Evolutionary conservation across 2,797 vertebrate species (phyloP).

Genomic region (Sebastes matsubarae): DNA sequence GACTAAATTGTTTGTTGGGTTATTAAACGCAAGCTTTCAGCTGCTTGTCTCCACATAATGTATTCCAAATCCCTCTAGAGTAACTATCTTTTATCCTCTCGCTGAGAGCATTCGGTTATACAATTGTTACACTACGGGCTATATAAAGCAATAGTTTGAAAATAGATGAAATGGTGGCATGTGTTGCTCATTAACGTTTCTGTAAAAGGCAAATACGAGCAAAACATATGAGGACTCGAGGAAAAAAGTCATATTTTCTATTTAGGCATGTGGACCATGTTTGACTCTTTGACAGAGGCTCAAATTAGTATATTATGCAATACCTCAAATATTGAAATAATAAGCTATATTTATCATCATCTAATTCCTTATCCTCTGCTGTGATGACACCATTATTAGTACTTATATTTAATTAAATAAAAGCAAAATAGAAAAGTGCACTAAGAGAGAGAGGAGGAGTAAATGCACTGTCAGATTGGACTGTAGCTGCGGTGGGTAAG

Average conservation of each 20-base stretch:
- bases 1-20: slow-evolving; percentile 71
- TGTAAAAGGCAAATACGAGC: slow-evolving; percentile 49
- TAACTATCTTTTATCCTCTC: slow-evolving; percentile 75
- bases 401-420: slow-evolving; percentile 30
- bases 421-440: slow-evolving; percentile 1
- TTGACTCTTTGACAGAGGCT: slow-evolving; percentile 35
- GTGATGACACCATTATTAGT: slow-evolving; percentile 22
- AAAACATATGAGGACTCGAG: slow-evolving; percentile 53
- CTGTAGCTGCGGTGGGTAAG: slow-evolving; percentile 66
- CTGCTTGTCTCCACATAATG: slow-evolving; percentile 74
- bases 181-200: slow-evolving; percentile 79
- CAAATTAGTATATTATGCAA: slow-evolving; percentile 47
- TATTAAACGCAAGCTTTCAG: slow-evolving; percentile 77
- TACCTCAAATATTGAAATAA: slow-evolving; percentile 47
- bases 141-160: slow-evolving; percentile 77
- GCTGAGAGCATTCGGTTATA: slow-evolving; percentile 73
- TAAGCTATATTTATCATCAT: slow-evolving; percentile 13
- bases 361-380: slow-evolving; percentile 6
- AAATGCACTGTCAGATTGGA: slow-evolving; percentile 52
- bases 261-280: slow-evolving; percentile 34
- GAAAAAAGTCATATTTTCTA: slow-evolving; percentile 44
- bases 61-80: slow-evolving; percentile 77
- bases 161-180: slow-evolving; percentile 72
- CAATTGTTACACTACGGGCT: slow-evolving; percentile 76
- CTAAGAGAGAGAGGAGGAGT: not conserved